Conservation (phyloP, 2,113 vertebrate species). For the Chionodraco myersi region DNA sequence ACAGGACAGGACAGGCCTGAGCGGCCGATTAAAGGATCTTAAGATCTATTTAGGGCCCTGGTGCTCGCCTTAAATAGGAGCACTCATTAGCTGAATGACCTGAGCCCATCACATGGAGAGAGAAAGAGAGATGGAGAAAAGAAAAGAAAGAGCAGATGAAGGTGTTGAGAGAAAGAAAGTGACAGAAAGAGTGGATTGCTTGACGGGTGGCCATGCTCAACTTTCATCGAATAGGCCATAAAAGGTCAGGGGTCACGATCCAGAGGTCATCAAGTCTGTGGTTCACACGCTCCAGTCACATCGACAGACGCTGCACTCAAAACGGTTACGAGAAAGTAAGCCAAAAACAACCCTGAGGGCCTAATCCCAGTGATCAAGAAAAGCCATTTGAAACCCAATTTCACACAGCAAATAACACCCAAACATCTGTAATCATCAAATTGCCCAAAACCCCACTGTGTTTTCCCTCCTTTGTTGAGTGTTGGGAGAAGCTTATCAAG, state of each 20-base stretch:
- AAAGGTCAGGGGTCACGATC: constrained; percentile 63
- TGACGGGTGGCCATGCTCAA: constrained; percentile 59
- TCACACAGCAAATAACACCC: constrained; percentile 8
- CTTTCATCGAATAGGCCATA: constrained; percentile 40
- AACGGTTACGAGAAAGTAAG: neutral
- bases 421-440: constrained; percentile 19
- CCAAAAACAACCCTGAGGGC: neutral
- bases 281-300: constrained; percentile 76
- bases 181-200: constrained; percentile 33
- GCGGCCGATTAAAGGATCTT: constrained; percentile 76
- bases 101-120: constrained; percentile 31
- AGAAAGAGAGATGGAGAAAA: neutral
- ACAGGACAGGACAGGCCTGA: constrained; percentile 41
- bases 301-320: constrained; percentile 31
- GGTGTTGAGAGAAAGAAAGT: constrained; percentile 38
- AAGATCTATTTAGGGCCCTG: constrained; percentile 75
- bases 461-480: constrained; percentile 1
- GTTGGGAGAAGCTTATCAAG: constrained; percentile 41
- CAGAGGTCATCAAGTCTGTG: constrained; percentile 57
- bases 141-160: constrained; percentile 40
- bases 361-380: constrained; percentile 16
- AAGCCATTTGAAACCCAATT: neutral
- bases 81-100: constrained; percentile 74
- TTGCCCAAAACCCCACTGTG: neutral
- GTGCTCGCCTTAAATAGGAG: constrained; percentile 74